Evolutionary conservation across 2,888 invertebrate genomes (phyloP).

Genomic region (Heteropelma amictum): DNA sequence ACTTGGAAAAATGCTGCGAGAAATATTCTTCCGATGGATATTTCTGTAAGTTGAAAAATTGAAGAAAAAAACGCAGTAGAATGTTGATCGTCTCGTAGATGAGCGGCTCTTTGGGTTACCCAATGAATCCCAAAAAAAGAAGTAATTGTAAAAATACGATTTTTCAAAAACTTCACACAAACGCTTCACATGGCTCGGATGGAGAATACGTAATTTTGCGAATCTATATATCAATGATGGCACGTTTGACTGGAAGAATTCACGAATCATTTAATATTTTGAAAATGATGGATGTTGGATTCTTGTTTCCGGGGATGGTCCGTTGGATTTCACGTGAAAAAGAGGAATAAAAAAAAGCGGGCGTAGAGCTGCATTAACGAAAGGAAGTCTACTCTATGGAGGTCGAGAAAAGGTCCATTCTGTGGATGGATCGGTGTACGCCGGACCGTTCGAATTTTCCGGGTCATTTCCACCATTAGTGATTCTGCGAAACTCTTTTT

Average conservation of each 20-base stretch:
- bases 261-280: constrained; percentile 20
- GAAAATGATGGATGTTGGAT: constrained; percentile 48
- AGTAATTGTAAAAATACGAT: too few species aligned
- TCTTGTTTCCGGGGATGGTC: constrained; percentile 38
- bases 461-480: constrained; percentile 56
- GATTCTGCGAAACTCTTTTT: constrained; percentile 56
- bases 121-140: too few species aligned
- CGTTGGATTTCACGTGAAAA: constrained; percentile 36
- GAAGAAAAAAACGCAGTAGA: too few species aligned
- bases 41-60: too few species aligned
- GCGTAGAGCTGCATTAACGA: constrained; percentile 36
- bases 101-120: too few species aligned
- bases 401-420: constrained; percentile 33
- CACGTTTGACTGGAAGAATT: not conserved
- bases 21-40: too few species aligned
- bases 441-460: constrained; percentile 51
- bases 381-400: not conserved
- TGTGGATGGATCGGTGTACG: constrained; percentile 32
- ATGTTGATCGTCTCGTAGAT: too few species aligned
- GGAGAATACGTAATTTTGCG: constrained; percentile 7
- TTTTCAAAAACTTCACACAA: too few species aligned
- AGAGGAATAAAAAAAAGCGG: too few species aligned
- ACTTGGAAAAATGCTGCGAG: too few species aligned
- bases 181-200: too few species aligned
- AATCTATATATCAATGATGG: not conserved